Base-by-base conservation (phyloP, 2,888 invertebrate genomes). In the Eupsilia transversa region DNA sequence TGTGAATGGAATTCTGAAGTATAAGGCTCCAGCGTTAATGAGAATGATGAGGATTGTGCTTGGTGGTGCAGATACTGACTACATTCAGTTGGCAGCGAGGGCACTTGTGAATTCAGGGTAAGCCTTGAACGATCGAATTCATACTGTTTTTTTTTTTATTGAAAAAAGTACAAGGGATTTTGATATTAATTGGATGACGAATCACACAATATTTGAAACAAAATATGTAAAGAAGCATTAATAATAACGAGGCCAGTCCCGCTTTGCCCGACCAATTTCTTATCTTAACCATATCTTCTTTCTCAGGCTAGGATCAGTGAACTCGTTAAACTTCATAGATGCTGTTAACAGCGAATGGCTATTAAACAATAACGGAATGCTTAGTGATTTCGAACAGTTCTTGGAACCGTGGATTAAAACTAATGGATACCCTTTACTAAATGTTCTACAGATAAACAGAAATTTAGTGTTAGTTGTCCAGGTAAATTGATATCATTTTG, bases 11-110 rank as follows among this genome's bases (percentile, higher is more conserved):
- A 69, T 94, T 0, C 5, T 93, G 5, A 94, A 92, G 52, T 89
- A 91, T 41, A 96, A 96, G 79, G 92, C 95, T 2, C 92, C 95
- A 10, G 94, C 95, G 0, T 68, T 96, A 0, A 77, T 96, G 75
- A 84, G 91, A 49, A 94, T 95, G 95, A 67, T 93, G 41, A 90
- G 91, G 61, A 63, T 90, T 2, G 80, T 92, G 1, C 86, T 96
- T 6, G 92, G 92, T 9, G 82, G 87, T 59, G 81, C 76, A 9
- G 80, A 89, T 3, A 82, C 85, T 30, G 94, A 96, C 81, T 92
- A 92, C 17, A 87, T 96, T 5, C 88, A 91, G 67, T 33, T 73
- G 12, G 94, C 92, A 30, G 93, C 91, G 0, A 88, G 85, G 67
- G 87, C 89, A n/a, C 87, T n/a, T 52, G 10, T 52, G 3, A 52